phyloP scores from a whole-genome alignment of 2,113 vertebrate species.

The Alethe diademata region DNA sequence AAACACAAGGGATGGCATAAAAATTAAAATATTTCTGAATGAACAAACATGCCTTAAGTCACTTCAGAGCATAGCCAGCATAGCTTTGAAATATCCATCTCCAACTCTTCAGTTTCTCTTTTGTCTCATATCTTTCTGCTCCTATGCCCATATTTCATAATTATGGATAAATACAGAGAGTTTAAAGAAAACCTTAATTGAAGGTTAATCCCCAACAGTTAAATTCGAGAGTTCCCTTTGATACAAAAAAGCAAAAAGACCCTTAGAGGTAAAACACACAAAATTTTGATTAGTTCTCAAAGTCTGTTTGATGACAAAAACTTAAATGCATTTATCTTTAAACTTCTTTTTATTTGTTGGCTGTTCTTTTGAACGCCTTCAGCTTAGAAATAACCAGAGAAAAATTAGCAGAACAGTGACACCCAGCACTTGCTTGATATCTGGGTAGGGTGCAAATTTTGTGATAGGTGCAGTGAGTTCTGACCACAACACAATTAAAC shows the following conservation, averaged over 20 bases:
- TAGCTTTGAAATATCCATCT: neutral
- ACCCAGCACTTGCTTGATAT: neutral
- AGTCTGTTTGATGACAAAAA: slow-evolving; percentile 13
- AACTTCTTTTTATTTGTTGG: neutral
- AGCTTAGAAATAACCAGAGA: neutral
- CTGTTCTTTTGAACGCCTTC: neutral
- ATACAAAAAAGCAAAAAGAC: neutral
- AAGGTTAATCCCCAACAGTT: neutral
- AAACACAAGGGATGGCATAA: neutral
- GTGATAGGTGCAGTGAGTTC: neutral
- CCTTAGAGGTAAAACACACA: neutral
- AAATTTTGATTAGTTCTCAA: neutral
- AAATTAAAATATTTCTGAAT: neutral
- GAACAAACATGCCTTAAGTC: neutral
- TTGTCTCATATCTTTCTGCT: neutral
- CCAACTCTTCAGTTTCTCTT: neutral
- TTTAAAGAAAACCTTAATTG: slow-evolving; percentile 24
- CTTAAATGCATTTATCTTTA: neutral
- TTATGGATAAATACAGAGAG: neutral
- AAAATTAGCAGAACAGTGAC: neutral
- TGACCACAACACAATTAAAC: neutral
- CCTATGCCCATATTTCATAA: neutral
- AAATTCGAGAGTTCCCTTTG: neutral
- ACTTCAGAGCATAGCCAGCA: neutral
- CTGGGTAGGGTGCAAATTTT: neutral